Base-by-base conservation (phyloP, 92 coral and sea anemone genomes). In the Palythoa heliodiscus region DNA sequence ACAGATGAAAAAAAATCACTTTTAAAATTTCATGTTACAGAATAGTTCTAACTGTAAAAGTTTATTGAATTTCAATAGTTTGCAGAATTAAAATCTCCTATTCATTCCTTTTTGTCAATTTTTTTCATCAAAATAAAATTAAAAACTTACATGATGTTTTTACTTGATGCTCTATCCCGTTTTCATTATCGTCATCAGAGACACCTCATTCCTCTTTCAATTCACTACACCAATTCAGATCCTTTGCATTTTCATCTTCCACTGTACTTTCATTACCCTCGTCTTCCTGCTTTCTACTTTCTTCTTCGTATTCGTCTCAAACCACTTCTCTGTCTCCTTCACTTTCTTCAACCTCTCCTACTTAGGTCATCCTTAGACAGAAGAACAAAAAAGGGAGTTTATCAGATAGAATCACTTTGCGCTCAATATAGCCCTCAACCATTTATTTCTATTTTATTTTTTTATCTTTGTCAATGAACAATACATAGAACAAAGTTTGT, bases 131-230 rank as follows among this genome's bases (percentile, higher is more conserved):
- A 57, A 57, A 57, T 57, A 57, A 57, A 57, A 10, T 57, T 57
- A 77, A 86, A 9, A 67, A 80, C 89, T 87, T 87, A 86, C 89
- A 78, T 80, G 89, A 87, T 80, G 52, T 53, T 58, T 70, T 87
- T 87, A 54, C 66, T 70, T 4, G 89, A 55, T 53, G 86, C 50
- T 39, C 52, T 80, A 15, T 81, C 81, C 40, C 43, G 58, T 68
- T 86, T 72, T 87, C 73, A 70, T 70, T 64, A 71, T 87, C 48
- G 7, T 43, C 48, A 43, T 43, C 48, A 43, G 70, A 77, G 78
- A 20, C 78, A 35, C 11, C 87, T 70, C 64, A 78, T 48, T 61
- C 70, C 69, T 78, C 85, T 29, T 86, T 70, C 20, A 76, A 66
- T 61, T 76, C 39, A 68, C 67, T 68, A 77, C 68, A 66, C 89